phyloP scores from a whole-genome alignment of 2,797 vertebrate species.

The Spinibarbus caldwelli region DNA sequence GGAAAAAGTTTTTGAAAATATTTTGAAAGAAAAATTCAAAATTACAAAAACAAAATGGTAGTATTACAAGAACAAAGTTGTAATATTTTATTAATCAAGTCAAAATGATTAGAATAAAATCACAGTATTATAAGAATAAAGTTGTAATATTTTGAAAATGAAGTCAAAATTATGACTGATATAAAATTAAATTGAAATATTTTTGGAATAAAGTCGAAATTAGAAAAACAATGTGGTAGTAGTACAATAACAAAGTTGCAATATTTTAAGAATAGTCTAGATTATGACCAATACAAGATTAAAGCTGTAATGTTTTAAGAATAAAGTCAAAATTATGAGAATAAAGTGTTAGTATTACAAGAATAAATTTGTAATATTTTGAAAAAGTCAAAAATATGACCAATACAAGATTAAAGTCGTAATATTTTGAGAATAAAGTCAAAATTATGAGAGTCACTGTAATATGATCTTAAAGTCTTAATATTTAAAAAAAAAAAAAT shows the following conservation, averaged over 20 bases:
- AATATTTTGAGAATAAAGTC: no score
- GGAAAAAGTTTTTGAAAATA: no score
- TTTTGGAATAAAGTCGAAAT: not conserved
- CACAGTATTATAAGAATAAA: not conserved
- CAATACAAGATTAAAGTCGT: not conserved
- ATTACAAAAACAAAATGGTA: not conserved
- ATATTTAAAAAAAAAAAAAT: no score
- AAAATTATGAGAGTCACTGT: no score
- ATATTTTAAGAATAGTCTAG: not conserved
- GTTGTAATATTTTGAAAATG: not conserved
- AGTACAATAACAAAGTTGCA: no score
- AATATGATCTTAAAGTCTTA: no score
- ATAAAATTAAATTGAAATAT: not conserved
- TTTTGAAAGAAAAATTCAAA: not conserved
- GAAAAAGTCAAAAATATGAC: not conserved
- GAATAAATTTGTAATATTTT: not conserved
- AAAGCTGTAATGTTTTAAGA: not conserved
- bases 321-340: not conserved
- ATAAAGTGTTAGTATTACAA: not conserved
- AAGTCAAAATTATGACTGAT: not conserved
- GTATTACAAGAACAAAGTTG: not conserved
- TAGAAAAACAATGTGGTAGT: not conserved
- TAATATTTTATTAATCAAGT: not conserved
- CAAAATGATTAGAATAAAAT: not conserved
- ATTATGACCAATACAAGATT: not conserved